Percentiles rank a stretch among this genome's conserved stretches.
Conservation (phyloP, 2,797 vertebrate genomes). For the Sarcoramphus papa region DNA sequence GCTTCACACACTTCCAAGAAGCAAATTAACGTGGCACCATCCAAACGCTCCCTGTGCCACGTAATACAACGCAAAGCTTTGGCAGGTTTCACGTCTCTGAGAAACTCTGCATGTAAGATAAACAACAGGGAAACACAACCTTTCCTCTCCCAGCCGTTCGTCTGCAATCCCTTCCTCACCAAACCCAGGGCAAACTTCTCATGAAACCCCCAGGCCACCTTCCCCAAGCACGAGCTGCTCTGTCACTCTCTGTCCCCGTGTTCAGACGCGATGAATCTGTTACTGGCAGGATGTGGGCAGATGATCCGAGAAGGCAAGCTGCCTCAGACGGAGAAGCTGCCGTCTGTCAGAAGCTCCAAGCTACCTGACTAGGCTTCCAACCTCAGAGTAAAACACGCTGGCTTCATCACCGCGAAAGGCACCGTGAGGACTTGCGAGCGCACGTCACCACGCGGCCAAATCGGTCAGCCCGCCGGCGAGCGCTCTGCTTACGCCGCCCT, state of each 20-base stretch:
- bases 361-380: neutral
- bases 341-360: neutral
- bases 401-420: neutral
- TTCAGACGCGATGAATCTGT: too few relatives aligned
- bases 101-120: neutral
- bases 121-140: neutral
- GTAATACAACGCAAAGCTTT: neutral
- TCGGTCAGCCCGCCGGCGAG: accelerated
- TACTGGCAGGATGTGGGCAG: neutral
- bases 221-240: neutral
- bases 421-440: accelerated
- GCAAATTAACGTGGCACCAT: neutral
- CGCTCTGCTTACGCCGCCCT: accelerated
- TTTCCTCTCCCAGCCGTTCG: neutral
- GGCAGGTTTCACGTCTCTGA: neutral
- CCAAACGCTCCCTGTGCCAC: neutral
- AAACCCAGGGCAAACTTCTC: neutral
- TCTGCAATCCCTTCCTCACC: neutral
- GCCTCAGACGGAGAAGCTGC: neutral
- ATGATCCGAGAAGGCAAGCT: neutral
- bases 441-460: accelerated
- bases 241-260: neutral
- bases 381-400: neutral
- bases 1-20: neutral
- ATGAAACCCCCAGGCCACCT: neutral